phyloP scores from a whole-genome alignment of 2,797 vertebrate species.

The Holocentrus rufus region DNA sequence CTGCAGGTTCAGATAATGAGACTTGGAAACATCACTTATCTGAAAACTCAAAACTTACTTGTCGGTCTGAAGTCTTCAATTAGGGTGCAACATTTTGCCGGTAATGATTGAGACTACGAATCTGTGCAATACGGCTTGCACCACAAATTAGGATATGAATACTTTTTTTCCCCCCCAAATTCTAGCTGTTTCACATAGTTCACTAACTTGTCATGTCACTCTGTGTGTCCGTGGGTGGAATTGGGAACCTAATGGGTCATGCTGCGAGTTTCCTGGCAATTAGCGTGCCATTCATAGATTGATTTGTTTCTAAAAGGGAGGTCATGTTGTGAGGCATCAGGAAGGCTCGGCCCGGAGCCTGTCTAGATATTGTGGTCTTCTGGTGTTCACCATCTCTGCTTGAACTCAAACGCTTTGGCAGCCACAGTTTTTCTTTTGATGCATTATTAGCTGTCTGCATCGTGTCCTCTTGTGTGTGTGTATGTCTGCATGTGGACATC shows the following conservation, averaged over 20 bases:
- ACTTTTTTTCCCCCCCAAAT: slow-evolving; percentile 16
- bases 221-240: slow-evolving; percentile 45
- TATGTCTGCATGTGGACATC: slow-evolving; percentile 32
- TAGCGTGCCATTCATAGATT: slow-evolving; percentile 69
- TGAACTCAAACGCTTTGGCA: slow-evolving; percentile 53
- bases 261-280: slow-evolving; percentile 72
- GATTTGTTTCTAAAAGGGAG: slow-evolving; percentile 75
- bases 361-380: slow-evolving; percentile 48
- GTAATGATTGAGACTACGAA: slow-evolving; percentile 20
- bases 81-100: slow-evolving; percentile 19
- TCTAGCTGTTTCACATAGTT: slow-evolving; percentile 31
- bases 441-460: slow-evolving; percentile 73
- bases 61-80: slow-evolving; percentile 35
- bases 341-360: slow-evolving; percentile 47
- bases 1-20: slow-evolving; percentile 48
- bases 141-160: slow-evolving; percentile 45
- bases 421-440: slow-evolving; percentile 72
- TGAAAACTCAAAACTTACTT: slow-evolving; percentile 26
- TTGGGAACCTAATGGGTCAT: slow-evolving; percentile 65
- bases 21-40: slow-evolving; percentile 42
- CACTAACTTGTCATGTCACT: slow-evolving; percentile 49
- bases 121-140: background rate
- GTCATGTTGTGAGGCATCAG: slow-evolving; percentile 64
- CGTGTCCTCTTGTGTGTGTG: slow-evolving; percentile 44
- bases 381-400: slow-evolving; percentile 50